These are phyloP conservation scores for Tetrao urogallus DNA, from an alignment of 2,113 vertebrate species.

Conservation along the genomic window DNA sequence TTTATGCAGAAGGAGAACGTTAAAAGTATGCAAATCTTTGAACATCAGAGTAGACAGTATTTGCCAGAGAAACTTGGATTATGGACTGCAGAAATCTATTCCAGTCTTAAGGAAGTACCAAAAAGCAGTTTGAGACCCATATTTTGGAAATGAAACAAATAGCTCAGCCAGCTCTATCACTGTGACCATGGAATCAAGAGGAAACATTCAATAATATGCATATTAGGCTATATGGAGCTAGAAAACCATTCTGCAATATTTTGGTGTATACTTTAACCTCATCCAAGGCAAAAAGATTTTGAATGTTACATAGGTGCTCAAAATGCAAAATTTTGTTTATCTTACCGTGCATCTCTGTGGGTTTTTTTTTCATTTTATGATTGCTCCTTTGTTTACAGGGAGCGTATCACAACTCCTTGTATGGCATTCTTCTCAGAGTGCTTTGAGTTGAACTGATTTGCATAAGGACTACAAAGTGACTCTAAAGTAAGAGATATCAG, in stretches of 20 bases:
- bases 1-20: not conserved
- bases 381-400: not conserved
- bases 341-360: not conserved
- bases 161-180: not conserved
- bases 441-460: not conserved
- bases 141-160: not conserved
- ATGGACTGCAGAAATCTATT: not conserved
- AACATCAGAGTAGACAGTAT: not conserved
- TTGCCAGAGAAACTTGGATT: not conserved
- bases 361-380: not conserved
- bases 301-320: not conserved
- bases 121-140: not conserved
- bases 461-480: not conserved
- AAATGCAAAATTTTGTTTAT: not conserved
- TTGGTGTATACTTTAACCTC: not conserved
- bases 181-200: not conserved
- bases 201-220: not conserved
- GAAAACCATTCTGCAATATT: not conserved
- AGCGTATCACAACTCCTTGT: not conserved
- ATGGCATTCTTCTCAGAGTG: not conserved
- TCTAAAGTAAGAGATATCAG: not conserved
- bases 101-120: not conserved
- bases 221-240: not conserved
- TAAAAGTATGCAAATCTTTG: not conserved
- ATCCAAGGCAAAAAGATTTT: not conserved